Conservation (phyloP, 2,113 vertebrate species). For the Petaurus breviceps region DNA sequence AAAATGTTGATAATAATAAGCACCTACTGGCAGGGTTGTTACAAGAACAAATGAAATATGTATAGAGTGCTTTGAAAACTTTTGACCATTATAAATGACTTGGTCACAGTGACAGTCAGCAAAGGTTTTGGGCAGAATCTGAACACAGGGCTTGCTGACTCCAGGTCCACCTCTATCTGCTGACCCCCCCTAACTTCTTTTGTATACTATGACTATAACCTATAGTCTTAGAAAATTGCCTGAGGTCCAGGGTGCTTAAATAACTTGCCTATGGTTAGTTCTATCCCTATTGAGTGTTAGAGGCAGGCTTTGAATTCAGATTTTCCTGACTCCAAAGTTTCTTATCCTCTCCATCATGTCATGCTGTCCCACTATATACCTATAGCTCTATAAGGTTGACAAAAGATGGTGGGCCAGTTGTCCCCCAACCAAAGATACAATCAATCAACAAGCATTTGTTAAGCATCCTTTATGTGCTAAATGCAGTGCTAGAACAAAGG, state of each 20-base stretch:
- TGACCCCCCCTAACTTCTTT: too few species aligned
- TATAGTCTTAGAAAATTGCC: background rate
- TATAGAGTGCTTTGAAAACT: background rate
- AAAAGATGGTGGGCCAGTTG: background rate
- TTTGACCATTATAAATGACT: background rate
- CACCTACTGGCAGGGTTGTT: background rate
- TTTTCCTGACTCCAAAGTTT: background rate
- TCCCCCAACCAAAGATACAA: background rate
- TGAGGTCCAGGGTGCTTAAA: background rate
- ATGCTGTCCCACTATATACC: background rate
- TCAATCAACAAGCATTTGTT: conserved; percentile 1
- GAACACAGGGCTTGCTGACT: too few species aligned
- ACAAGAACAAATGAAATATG: background rate
- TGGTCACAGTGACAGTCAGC: background rate
- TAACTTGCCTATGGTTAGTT: background rate
- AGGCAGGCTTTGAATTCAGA: background rate
- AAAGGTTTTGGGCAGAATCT: too few species aligned
- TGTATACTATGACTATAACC: background rate
- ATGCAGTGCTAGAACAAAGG: background rate
- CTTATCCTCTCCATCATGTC: background rate
- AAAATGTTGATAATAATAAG: background rate
- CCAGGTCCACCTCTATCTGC: too few species aligned
- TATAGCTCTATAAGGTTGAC: too few species aligned
- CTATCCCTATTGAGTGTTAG: background rate
- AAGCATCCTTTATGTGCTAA: background rate